Base-by-base conservation (phyloP, 2,888 invertebrate species). In the Tenthredo amoena region DNA sequence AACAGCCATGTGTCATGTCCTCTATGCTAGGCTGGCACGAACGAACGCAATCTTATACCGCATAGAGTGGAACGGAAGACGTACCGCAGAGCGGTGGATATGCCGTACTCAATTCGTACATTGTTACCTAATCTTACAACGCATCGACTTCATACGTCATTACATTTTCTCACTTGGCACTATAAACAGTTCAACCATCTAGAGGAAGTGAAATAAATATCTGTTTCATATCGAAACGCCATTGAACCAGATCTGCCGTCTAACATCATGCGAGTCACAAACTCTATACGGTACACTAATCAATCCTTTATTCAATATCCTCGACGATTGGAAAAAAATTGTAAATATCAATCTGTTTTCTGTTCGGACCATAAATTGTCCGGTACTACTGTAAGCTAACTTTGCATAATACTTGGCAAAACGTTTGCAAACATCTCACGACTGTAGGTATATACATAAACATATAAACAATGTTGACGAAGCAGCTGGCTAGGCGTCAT, bases 61-160 rank as follows among this genome's bases (percentile, higher is more conserved):
- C 40, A 40, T 77, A 50, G 77, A 77, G 82, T 43, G 86, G 88
- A 88, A 85, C 87, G 87, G 87, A 90, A 89, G 88, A 86, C 87
- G 89, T 88, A 87, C 87, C 85, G 86, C 82, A 76, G 82, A 85
- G 85, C 76, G 84, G 6, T 50, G 77, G n/a, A 40, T 43, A n/a
- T 34, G 15, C 77, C 55, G 9, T 47, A 76, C 50, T 77, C 77
- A 77, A 77, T 77, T 77, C 55, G 77, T 77, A 77, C 77, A 31
- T 55, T 55, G 26, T 77, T 74, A 74, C 43, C 21, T 43, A n/a
- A 74, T 34, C 74, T 74, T 21, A 43, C 4, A 74, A 26, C 15
- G 40, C 74, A 43, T 74, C 74, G 74, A 43, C 43, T n/a, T 74
- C 43, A 74, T 74, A 43, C 26, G 21, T 74, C 74, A 74, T 77